Conservation (phyloP, 2,113 vertebrate species). For the Telmatochromis sp. region DNA sequence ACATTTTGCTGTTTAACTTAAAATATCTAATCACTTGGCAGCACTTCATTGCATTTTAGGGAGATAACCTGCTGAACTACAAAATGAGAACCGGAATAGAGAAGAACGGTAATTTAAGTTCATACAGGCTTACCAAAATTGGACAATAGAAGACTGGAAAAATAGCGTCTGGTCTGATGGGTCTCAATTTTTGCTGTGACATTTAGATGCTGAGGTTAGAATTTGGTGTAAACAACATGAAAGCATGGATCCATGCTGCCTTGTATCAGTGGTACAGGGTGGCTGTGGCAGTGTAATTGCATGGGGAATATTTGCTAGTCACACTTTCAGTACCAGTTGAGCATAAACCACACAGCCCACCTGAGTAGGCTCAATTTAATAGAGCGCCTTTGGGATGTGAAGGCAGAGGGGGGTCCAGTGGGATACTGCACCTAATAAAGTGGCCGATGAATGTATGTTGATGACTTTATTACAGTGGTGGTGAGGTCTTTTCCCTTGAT, state of each 20-base stretch:
- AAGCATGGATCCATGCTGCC: background rate
- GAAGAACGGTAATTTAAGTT: background rate
- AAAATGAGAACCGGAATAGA: background rate
- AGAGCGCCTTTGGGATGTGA: background rate
- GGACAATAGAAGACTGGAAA: background rate
- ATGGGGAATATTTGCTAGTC: background rate
- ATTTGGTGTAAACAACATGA: background rate
- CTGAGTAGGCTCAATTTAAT: background rate
- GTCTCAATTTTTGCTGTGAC: background rate
- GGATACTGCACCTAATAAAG: background rate
- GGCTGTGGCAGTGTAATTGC: background rate
- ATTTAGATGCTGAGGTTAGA: background rate
- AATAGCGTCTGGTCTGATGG: background rate
- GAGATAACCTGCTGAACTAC: background rate
- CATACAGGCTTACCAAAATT: background rate
- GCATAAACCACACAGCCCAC: background rate
- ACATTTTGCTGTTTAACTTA: background rate
- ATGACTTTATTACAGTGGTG: background rate
- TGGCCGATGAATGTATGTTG: background rate
- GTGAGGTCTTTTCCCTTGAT: background rate
- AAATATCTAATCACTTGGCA: background rate
- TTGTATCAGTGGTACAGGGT: background rate
- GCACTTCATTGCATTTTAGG: background rate
- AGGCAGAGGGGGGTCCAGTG: background rate
- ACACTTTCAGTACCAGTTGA: background rate